These are phyloP conservation scores for Apamea sordens DNA, from an alignment of 2,888 invertebrate species.

Conservation along the genomic window DNA sequence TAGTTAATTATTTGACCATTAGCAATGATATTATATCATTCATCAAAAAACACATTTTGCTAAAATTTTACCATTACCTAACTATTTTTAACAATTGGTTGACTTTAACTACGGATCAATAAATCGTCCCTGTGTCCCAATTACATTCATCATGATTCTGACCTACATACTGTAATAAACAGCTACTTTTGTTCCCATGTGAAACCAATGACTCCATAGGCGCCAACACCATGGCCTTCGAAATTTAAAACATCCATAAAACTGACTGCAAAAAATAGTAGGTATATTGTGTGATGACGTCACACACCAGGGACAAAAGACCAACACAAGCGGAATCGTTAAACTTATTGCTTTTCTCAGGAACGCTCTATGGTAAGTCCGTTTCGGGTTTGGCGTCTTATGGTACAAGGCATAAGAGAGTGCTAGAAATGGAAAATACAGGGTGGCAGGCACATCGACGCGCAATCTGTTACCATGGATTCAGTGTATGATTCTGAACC, in stretches of 20 bases:
- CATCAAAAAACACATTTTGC: too few relatives aligned
- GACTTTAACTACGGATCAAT: too few relatives aligned
- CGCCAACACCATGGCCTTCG: conserved; percentile 47
- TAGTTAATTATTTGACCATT: too few relatives aligned
- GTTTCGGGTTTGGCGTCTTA: conserved; percentile 69
- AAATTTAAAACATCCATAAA: conserved; percentile 43
- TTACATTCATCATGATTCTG: conserved; percentile 37
- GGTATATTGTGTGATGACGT: conserved; percentile 50
- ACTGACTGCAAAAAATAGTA: conserved; percentile 33
- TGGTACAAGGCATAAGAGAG: conserved; percentile 50
- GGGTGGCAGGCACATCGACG: too few relatives aligned
- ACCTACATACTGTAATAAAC: conserved; percentile 47
- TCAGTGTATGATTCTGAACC: too few relatives aligned
- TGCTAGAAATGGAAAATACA: background rate
- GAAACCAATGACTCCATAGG: conserved; percentile 45
- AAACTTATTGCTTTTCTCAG: conserved; percentile 82
- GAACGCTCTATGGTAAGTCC: conserved; percentile 77
- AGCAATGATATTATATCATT: too few relatives aligned
- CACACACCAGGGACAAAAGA: conserved; percentile 70
- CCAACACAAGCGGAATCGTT: conserved; percentile 75
- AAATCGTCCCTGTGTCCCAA: background rate
- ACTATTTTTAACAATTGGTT: too few relatives aligned
- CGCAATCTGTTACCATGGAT: too few relatives aligned
- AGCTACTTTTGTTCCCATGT: conserved; percentile 45
- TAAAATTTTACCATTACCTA: too few relatives aligned